Conservation (phyloP, 2,888 invertebrate species). For the Drosophila lutescens region DNA sequence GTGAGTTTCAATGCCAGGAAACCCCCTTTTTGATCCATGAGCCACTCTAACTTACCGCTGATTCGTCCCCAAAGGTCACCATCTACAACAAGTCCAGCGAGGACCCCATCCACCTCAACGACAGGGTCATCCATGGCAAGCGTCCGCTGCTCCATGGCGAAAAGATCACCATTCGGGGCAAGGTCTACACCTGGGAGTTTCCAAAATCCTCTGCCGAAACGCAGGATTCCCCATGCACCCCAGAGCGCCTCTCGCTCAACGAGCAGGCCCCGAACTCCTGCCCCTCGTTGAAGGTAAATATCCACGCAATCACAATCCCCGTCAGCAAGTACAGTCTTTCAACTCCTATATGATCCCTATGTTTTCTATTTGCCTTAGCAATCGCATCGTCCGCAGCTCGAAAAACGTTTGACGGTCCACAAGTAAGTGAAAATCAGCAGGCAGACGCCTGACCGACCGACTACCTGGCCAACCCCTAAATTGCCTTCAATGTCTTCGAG, state of each 20-base stretch:
- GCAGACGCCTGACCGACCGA: constrained; percentile 54
- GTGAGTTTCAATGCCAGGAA: constrained; percentile 63
- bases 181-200: constrained; percentile 80
- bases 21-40: too few relatives aligned
- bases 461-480: constrained; percentile 48
- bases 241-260: constrained; percentile 56
- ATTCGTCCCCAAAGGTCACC: constrained; percentile 66
- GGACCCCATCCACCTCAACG: constrained; percentile 72
- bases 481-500: constrained; percentile 8
- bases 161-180: constrained; percentile 77
- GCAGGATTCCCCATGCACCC: constrained; percentile 38
- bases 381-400: constrained; percentile 56
- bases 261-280: constrained; percentile 79
- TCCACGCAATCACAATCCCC: background rate
- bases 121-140: constrained; percentile 62
- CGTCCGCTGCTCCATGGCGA: constrained; percentile 77
- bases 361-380: constrained; percentile 50
- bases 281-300: constrained; percentile 75
- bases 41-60: constrained; percentile 1
- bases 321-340: constrained; percentile 25
- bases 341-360: constrained; percentile 2
- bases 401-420: constrained; percentile 79
- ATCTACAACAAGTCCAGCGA: constrained; percentile 77
- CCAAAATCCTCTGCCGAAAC: constrained; percentile 30
- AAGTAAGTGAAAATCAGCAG: constrained; percentile 76